Evolutionary conservation across 2,888 invertebrate genomes (phyloP).

Genomic region (Microctonus brassicae): DNA sequence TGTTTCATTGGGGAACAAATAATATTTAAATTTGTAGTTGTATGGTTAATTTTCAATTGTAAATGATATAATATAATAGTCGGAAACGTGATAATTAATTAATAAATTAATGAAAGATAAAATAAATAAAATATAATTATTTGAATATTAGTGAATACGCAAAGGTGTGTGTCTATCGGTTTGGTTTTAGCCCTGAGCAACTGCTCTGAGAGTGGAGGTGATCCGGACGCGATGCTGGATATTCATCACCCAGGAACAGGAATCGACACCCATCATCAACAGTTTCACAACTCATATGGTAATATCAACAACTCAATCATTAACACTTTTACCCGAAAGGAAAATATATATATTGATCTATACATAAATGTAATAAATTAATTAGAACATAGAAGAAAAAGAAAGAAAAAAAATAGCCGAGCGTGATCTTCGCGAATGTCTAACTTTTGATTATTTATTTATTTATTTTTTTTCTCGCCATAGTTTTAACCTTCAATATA

Average conservation of each 20-base stretch:
- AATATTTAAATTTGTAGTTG: too few relatives aligned
- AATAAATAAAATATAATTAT: slow-evolving; percentile 41
- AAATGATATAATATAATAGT: too few relatives aligned
- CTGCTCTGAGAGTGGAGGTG: slow-evolving; percentile 69
- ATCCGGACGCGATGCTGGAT: slow-evolving; percentile 69
- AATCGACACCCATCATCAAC: slow-evolving; percentile 68
- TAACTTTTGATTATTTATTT: neutral
- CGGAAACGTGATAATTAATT: too few relatives aligned
- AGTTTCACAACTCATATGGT: slow-evolving; percentile 70
- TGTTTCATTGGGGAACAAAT: too few relatives aligned
- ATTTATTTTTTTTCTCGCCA: neutral
- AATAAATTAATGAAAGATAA: too few relatives aligned
- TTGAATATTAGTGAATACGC: slow-evolving; percentile 54
- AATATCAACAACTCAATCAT: slow-evolving; percentile 58
- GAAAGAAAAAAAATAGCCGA: slow-evolving; percentile 36
- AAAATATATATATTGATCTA: slow-evolving; percentile 21
- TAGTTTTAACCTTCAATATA: neutral
- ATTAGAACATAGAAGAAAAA: slow-evolving; percentile 18
- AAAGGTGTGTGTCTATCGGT: slow-evolving; percentile 70
- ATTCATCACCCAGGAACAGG: slow-evolving; percentile 67
- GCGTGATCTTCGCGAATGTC: slow-evolving; percentile 23
- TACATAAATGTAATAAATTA: slow-evolving; percentile 20
- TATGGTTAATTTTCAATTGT: too few relatives aligned
- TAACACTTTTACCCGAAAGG: slow-evolving; percentile 46
- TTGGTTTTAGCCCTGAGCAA: slow-evolving; percentile 71